Evolutionary conservation across 2,113 vertebrate species (phyloP).

Genomic region (Dasyprocta punctata): DNA sequence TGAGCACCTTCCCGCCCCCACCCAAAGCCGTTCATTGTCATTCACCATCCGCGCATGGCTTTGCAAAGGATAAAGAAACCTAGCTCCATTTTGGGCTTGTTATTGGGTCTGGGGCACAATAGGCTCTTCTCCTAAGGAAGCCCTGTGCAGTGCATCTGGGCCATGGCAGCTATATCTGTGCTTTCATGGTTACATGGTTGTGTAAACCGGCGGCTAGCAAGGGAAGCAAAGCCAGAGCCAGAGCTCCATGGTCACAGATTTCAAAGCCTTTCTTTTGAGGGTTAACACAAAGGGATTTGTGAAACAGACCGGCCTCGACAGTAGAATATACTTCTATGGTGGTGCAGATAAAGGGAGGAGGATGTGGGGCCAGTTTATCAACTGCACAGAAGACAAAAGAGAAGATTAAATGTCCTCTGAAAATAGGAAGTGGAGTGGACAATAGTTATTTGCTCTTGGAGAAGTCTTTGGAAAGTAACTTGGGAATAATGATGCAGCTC

Average conservation of each 20-base stretch:
- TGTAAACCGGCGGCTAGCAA: constrained; percentile 48
- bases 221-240: constrained; percentile 29
- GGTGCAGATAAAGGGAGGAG: constrained; percentile 68
- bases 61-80: constrained; percentile 59
- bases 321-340: constrained; percentile 46
- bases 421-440: constrained; percentile 54
- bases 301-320: constrained; percentile 42
- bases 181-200: constrained; percentile 62
- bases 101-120: constrained; percentile 63
- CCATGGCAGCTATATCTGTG: not conserved
- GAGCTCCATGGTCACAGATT: constrained; percentile 80
- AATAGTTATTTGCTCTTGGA: not conserved
- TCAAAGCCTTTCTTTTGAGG: constrained; percentile 78
- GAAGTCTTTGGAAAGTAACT: not conserved
- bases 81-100: not conserved
- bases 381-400: constrained; percentile 59
- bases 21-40: not conserved
- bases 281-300: constrained; percentile 70
- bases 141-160: not conserved
- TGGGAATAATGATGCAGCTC: not conserved
- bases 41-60: constrained; percentile 24
- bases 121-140: not conserved
- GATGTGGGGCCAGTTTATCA: not conserved
- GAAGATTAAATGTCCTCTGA: not conserved
- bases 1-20: not conserved